Percentiles rank a stretch among this genome's conserved stretches.
phyloP scores from a whole-genome alignment of 1,140 invertebrate species.

The Probaryconus sp. region DNA sequence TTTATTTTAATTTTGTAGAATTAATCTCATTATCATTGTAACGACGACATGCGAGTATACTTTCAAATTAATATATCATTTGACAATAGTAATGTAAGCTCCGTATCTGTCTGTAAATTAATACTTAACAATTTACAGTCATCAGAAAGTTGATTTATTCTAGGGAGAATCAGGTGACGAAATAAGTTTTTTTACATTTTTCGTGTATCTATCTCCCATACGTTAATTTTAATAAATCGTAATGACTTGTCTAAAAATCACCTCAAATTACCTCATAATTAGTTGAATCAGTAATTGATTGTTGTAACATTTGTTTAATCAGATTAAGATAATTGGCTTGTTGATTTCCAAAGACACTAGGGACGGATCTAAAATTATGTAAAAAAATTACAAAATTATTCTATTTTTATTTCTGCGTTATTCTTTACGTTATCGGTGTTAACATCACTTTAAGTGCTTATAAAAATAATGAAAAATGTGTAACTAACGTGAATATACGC shows the following conservation, averaged over 20 bases:
- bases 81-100: constrained; percentile 64
- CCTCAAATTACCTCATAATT: constrained; percentile 81
- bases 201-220: constrained; percentile 73
- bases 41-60: no score
- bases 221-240: constrained; percentile 1
- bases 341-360: constrained; percentile 97
- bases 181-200: constrained; percentile 42
- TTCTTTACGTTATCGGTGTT: no score
- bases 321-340: constrained; percentile 93
- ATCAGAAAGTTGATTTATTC: constrained; percentile 74
- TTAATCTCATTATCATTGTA: not conserved
- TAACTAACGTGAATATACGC: constrained; percentile 93
- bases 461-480: no score
- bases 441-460: no score
- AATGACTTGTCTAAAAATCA: not conserved
- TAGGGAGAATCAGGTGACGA: constrained; percentile 71
- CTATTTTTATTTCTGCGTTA: no score
- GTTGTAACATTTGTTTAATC: constrained; percentile 96
- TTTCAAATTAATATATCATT: no score
- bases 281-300: constrained; percentile 85
- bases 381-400: constrained; percentile 52
- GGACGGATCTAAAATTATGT: constrained; percentile 92
- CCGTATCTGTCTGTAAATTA: constrained; percentile 78
- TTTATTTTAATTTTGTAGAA: no score
- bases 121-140: constrained; percentile 76